Evolutionary conservation across 2,888 invertebrate species (phyloP).

Genomic region (Monoplex corrugatus): DNA sequence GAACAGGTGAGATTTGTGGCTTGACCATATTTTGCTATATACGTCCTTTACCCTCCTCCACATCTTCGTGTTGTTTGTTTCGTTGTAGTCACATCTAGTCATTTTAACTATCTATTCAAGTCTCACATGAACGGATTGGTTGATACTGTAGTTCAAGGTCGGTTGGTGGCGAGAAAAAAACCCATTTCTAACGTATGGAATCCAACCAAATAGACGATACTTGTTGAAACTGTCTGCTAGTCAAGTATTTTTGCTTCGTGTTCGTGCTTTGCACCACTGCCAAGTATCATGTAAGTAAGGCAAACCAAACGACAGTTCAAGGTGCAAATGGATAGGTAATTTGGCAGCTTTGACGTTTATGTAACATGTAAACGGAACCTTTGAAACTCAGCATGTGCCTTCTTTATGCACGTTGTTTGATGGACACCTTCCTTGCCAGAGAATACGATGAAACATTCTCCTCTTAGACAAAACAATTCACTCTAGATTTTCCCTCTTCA

Average conservation of each 20-base stretch:
- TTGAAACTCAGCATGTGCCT: too few relatives aligned
- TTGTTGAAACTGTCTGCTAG: background rate
- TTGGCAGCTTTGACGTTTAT: too few relatives aligned
- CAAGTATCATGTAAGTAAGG: background rate
- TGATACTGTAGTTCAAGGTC: background rate
- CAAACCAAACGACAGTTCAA: background rate
- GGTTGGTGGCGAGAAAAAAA: background rate
- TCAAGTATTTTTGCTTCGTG: background rate
- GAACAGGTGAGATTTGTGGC: too few relatives aligned
- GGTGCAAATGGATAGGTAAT: too few relatives aligned
- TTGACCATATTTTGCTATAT: too few relatives aligned
- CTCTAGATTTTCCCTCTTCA: too few relatives aligned
- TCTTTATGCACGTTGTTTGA: too few relatives aligned
- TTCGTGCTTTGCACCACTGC: background rate
- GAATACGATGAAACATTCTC: too few relatives aligned
- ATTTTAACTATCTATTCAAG: background rate
- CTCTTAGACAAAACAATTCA: too few relatives aligned
- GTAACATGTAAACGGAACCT: too few relatives aligned
- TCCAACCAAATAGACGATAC: constrained; percentile 9
- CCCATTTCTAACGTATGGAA: background rate
- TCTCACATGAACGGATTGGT: background rate
- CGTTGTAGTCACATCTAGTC: background rate
- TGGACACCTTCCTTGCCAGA: too few relatives aligned
- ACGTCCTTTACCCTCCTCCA: background rate
- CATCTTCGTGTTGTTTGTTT: too few relatives aligned